Percentiles rank a stretch among this genome's conserved stretches.
Evolutionary conservation across 2,113 vertebrate species (phyloP).

Genomic region (Ceyx melanurus): DNA sequence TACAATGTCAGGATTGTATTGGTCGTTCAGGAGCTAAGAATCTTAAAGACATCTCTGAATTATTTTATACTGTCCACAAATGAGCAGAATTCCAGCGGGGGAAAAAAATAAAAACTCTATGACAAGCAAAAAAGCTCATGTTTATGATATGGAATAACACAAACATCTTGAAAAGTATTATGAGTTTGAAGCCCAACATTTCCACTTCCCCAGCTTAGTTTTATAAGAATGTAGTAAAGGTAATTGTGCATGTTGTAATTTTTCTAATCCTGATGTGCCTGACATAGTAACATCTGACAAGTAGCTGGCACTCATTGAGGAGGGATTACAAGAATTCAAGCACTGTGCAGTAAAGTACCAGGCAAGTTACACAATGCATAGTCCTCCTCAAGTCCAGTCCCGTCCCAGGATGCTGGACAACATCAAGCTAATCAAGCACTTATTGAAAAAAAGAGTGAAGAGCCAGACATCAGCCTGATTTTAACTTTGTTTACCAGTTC

Average conservation of each 20-base stretch:
- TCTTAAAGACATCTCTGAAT: not conserved
- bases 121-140: not conserved
- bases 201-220: not conserved
- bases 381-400: not conserved
- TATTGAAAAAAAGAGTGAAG: not conserved
- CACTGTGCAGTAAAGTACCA: not conserved
- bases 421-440: not conserved
- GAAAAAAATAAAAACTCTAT: not conserved
- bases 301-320: not conserved
- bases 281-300: not conserved
- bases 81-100: not conserved
- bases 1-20: not conserved
- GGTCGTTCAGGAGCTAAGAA: not conserved
- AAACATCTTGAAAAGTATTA: not conserved
- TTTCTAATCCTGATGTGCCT: not conserved
- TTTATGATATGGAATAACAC: not conserved
- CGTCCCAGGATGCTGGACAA: not conserved
- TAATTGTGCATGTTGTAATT: not conserved
- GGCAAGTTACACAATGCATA: not conserved
- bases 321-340: not conserved
- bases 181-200: not conserved
- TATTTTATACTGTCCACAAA: not conserved
- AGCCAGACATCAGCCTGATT: not conserved
- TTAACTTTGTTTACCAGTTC: not conserved
- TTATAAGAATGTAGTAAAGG: not conserved